Base-by-base conservation (phyloP, 1,140 invertebrate genomes). In the Meloidogyne hapla region DNA sequence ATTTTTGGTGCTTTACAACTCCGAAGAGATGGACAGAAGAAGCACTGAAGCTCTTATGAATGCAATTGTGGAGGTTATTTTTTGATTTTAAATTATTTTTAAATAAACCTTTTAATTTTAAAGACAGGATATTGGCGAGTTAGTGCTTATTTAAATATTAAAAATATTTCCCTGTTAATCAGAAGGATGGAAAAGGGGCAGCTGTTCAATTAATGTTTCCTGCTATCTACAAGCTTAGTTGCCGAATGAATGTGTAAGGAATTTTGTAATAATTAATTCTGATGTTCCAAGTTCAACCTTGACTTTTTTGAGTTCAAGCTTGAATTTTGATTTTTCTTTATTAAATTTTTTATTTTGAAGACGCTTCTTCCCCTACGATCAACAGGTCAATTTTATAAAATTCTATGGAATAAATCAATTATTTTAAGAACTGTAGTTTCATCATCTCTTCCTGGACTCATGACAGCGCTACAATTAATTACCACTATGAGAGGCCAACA, bases 391-490 rank as follows among this genome's bases (percentile, higher is more conserved):
- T 48, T 28, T 28, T 21, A 74, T 6, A 33, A 33, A 33, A 23
- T 42, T 42, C 9, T n/a, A 23, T 69, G 9, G 9, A 33, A 33
- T n/a, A 65, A 2, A 72, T 15, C 0, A 15, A 15, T 69, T 66
- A 18, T 15, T 42, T 74, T 42, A 77, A 83, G 77, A 86, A 86
- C 64, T 86, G 84, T 69, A 84, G 69, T 25, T 87, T 86, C 64
- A 87, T 86, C 25, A 87, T 86, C 42, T 85, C 84, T 18, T 83
- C 79, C 13, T 86, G 84, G 84, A 86, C 84, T 12, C 80, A 84
- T 56, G 85, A 86, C 67, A 81, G 68, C 40, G 66, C 75, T 40
- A 87, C 85, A 26, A 85, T 85, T 42, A 83, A 85, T 73, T 85
- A 86, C 64, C 78, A 84, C 25, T 75, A 69, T 21, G 75, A 77